Conservation (phyloP, 2,797 vertebrate genomes). For the Helarctos malayanus region DNA sequence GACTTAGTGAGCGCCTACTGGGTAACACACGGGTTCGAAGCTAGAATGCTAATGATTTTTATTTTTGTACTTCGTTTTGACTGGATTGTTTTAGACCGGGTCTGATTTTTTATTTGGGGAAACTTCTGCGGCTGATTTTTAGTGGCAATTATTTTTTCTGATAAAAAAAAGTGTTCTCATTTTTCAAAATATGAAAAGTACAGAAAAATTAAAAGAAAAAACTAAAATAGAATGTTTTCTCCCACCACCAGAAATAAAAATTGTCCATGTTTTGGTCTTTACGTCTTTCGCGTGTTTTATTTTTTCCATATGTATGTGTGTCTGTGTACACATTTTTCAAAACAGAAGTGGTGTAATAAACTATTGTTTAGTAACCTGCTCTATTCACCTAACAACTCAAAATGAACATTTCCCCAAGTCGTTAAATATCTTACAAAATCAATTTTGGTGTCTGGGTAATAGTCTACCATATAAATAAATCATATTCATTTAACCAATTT, state of each 20-base stretch:
- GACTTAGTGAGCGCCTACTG: slow-evolving; percentile 36
- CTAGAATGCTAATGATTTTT: slow-evolving; percentile 64
- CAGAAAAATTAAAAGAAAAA: neutral
- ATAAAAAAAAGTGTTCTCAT: neutral
- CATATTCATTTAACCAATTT: slow-evolving; percentile 17
- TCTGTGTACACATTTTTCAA: neutral
- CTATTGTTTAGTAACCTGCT: slow-evolving; percentile 3
- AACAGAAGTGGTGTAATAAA: neutral
- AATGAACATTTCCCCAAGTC: slow-evolving; percentile 1
- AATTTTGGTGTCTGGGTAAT: neutral
- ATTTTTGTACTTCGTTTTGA: slow-evolving; percentile 37
- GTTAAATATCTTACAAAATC: slow-evolving; percentile 20
- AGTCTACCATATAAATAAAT: slow-evolving; percentile 38
- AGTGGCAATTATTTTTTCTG: slow-evolving; percentile 33
- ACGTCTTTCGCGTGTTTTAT: neutral
- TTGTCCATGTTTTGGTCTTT: neutral
- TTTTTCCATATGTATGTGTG: neutral
- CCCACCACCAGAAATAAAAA: slow-evolving; percentile 31
- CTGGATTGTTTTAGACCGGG: neutral
- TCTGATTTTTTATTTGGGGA: slow-evolving; percentile 45
- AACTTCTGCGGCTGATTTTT: slow-evolving; percentile 41
- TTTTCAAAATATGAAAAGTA: slow-evolving; percentile 46
- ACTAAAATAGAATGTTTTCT: slow-evolving; percentile 43
- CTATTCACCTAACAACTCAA: slow-evolving; percentile 13
- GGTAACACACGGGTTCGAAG: neutral